Evolutionary conservation across 2,888 invertebrate species (phyloP), one percentile per base, ranked within the genome.

Genomic region (Lycaena phlaeas): DNA sequence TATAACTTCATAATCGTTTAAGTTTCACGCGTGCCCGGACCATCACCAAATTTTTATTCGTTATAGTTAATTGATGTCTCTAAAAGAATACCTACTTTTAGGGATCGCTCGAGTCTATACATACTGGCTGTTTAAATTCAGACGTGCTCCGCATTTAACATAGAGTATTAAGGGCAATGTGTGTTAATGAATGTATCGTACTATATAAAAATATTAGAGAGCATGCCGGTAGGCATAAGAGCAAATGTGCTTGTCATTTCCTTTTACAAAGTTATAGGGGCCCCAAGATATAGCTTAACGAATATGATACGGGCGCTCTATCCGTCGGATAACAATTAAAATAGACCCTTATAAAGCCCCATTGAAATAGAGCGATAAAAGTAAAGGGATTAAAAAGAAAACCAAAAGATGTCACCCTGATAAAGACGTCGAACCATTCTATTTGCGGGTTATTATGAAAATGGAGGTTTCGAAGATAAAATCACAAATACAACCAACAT

Each of bases 211-310:
- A n/a, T n/a, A n/a, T n/a, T 22, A 7, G 22, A 5, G 22, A 6
- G 9, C 4, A 7, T 22, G 4, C 6, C 22, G n/a, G n/a, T n/a
- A 22, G 22, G 9, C 22, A 22, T 5, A 9, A 22, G 22, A 2
- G 9, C 22, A 34, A 12, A 34, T 34, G 12, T 18, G 34, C 34
- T 12, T 22, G 34, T 34, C 34, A 34, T 12, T 34, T 34, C 22
- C 22, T 34, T 11, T 31, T 3, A 31, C 31, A 15, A 11, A 31
- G 34, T 34, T 11, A 34, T 34, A 9, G 34, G 34, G 34, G 34
- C 17, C n/a, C n/a, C n/a, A n/a, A n/a, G n/a, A 9, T 22, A 22
- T 5, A 9, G 22, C 22, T 22, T 9, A 9, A 12, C 34, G 17
- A 12, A 34, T n/a, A 9, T 18, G 34, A 34, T 34, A 22, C 34